Conservation (phyloP, 2,113 vertebrate species). For the Neolamprologus tretocephalus region DNA sequence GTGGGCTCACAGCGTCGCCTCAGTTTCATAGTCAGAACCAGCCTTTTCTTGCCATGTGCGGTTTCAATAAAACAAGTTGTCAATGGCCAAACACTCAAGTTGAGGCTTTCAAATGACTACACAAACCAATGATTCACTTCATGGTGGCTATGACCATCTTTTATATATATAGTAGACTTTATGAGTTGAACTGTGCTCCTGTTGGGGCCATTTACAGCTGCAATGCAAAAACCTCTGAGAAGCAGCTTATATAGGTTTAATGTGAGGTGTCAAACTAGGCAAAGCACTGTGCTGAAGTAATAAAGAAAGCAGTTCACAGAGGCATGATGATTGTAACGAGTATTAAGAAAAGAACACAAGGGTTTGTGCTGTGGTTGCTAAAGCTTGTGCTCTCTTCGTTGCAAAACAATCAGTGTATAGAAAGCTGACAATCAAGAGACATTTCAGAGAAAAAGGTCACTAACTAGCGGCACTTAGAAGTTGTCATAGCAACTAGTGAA, state of each 20-base stretch:
- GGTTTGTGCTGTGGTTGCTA: not conserved
- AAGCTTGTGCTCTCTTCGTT: not conserved
- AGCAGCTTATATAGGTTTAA: not conserved
- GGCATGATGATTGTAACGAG: not conserved
- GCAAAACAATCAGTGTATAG: not conserved
- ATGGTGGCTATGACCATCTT: not conserved
- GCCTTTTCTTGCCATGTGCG: not conserved
- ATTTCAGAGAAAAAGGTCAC: not conserved
- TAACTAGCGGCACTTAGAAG: not conserved
- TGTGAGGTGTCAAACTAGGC: not conserved
- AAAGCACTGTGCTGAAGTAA: not conserved
- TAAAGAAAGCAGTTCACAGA: not conserved
- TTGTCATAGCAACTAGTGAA: constrained; percentile 24
- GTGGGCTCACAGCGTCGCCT: not conserved
- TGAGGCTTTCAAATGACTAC: not conserved
- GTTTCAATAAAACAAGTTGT: not conserved
- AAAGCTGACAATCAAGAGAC: not conserved
- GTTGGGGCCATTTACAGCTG: not conserved
- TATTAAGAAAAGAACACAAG: not conserved
- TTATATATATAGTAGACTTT: not conserved
- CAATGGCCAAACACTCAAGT: not conserved
- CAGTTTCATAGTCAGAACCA: not conserved
- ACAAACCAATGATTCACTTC: not conserved
- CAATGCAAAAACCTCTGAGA: not conserved
- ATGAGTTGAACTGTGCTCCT: not conserved